Percentiles rank a stretch among this genome's conserved stretches.
Evolutionary conservation across 2,888 invertebrate genomes (phyloP).

Genomic region (Drosophila ustulata): DNA sequence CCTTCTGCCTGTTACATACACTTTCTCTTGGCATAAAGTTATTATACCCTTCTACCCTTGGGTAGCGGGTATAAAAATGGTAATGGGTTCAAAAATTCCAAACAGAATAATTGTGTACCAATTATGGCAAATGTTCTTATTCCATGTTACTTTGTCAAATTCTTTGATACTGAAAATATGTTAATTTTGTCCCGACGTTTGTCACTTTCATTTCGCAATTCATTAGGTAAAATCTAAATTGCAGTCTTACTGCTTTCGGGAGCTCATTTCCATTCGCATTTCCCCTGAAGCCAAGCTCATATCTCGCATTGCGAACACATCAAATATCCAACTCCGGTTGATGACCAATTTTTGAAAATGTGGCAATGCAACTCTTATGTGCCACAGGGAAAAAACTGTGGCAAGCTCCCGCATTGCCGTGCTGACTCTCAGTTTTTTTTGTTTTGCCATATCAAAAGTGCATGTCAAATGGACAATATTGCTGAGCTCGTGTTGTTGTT

Average conservation of each 20-base stretch:
- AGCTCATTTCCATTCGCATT: constrained; percentile 7
- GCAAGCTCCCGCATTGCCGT: not conserved
- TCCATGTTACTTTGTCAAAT: too few species aligned
- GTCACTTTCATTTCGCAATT: constrained; percentile 1
- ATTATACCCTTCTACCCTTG: too few species aligned
- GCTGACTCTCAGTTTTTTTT: constrained; percentile 29
- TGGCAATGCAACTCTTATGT: constrained; percentile 24
- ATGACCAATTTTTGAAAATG: constrained; percentile 38
- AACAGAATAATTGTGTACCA: too few species aligned
- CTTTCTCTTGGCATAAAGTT: too few species aligned
- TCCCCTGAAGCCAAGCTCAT: constrained; percentile 1
- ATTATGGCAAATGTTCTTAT: too few species aligned
- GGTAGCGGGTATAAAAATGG: too few species aligned
- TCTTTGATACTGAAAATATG: not conserved
- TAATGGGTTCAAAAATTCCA: too few species aligned
- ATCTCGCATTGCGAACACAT: constrained; percentile 12
- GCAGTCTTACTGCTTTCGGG: not conserved
- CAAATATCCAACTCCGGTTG: constrained; percentile 25
- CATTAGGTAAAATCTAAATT: not conserved
- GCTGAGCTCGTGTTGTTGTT: constrained; percentile 25
- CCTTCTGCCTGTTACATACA: too few species aligned
- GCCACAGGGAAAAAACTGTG: not conserved
- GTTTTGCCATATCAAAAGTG: constrained; percentile 73
- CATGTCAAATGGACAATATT: constrained; percentile 74
- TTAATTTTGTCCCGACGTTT: not conserved